phyloP scores from a whole-genome alignment of 2,113 vertebrate species.

The Menura novaehollandiae region DNA sequence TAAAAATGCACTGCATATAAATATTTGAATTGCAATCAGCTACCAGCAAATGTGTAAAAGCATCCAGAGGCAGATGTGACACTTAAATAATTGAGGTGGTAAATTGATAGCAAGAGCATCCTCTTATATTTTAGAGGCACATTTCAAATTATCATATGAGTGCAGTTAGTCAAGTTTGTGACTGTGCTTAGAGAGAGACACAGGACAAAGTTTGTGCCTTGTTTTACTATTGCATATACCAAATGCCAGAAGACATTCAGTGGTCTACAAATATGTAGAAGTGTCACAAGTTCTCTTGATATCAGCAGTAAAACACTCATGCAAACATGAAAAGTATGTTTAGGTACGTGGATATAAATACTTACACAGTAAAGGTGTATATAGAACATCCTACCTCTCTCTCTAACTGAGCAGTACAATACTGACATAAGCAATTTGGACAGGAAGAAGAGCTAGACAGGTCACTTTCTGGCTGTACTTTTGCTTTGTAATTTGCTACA shows the following conservation, averaged over 20 bases:
- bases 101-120: neutral
- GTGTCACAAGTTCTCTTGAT: neutral
- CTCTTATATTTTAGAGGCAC: neutral
- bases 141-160: neutral
- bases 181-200: neutral
- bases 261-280: accelerated
- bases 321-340: neutral
- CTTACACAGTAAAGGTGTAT: neutral
- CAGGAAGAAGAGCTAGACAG: neutral
- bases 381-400: neutral
- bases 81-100: neutral
- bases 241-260: neutral
- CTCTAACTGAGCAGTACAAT: neutral
- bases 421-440: neutral
- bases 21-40: neutral
- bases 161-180: neutral
- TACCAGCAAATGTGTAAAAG: neutral
- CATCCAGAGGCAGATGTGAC: neutral
- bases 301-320: neutral
- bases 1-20: neutral
- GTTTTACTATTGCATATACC: neutral
- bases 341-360: neutral
- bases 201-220: neutral
- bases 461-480: neutral
- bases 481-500: neutral